These are phyloP conservation scores for Anseranas semipalmata DNA, from an alignment of 2,113 vertebrate species.

Conservation along the genomic window DNA sequence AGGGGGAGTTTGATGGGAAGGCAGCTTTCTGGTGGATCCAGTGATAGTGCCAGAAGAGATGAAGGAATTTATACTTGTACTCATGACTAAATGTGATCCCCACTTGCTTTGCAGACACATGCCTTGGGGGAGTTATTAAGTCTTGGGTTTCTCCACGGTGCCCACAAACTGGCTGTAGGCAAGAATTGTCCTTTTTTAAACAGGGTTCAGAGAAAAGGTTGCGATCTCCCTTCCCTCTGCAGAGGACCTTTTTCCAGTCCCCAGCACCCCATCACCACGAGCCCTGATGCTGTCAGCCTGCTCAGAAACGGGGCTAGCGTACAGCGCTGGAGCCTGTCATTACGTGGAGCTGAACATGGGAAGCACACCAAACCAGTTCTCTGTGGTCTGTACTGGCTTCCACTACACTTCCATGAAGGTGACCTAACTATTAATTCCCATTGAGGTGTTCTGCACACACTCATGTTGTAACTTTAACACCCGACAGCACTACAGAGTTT, in stretches of 20 bases:
- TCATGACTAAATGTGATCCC: neutral
- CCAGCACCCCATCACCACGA: neutral
- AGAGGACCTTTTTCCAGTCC: neutral
- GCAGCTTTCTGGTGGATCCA: neutral
- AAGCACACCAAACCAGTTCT: neutral
- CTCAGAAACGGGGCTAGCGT: neutral
- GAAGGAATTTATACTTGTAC: neutral
- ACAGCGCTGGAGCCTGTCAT: accelerated
- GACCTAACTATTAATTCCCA: neutral
- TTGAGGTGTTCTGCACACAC: neutral
- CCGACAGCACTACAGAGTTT: accelerated
- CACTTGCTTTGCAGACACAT: neutral
- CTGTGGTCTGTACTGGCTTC: neutral
- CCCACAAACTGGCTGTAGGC: neutral
- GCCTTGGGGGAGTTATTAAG: neutral
- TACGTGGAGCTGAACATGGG: neutral
- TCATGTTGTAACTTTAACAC: neutral
- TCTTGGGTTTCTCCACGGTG: neutral
- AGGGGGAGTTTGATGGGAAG: neutral
- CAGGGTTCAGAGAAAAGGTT: neutral
- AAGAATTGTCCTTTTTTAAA: neutral
- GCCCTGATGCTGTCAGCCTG: neutral
- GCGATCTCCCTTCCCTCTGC: neutral
- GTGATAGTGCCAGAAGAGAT: neutral
- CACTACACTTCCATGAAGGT: neutral